Conservation (phyloP, 2,888 invertebrate species). For the Drosophila atripex region DNA sequence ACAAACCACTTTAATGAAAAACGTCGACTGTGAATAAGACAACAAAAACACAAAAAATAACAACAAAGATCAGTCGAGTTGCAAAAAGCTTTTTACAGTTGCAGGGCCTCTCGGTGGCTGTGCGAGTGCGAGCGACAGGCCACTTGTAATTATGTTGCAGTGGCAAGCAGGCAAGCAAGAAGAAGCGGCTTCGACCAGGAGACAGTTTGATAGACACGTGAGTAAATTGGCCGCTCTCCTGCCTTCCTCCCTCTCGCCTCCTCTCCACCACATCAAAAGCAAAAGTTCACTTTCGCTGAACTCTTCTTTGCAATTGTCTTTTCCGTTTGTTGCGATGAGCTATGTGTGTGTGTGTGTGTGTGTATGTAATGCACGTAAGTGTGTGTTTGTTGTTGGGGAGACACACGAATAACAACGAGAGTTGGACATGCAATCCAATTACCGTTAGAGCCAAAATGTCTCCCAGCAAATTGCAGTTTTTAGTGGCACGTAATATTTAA, state of each 20-base stretch:
- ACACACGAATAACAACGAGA: conserved; percentile 60
- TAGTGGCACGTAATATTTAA: conserved; percentile 71
- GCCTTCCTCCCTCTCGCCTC: not conserved
- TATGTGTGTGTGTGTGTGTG: conserved; percentile 13
- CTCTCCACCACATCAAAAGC: conserved; percentile 54
- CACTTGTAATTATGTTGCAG: conserved; percentile 58
- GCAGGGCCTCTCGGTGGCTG: conserved; percentile 12
- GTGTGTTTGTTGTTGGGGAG: conserved; percentile 19
- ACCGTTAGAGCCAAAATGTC: conserved; percentile 60
- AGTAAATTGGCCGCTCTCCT: conserved; percentile 47
- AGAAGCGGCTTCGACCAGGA: conserved; percentile 36
- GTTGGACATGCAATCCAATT: conserved; percentile 74
- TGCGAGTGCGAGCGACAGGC: conserved; percentile 42
- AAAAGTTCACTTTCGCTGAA: conserved; percentile 76
- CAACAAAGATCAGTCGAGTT: conserved; percentile 44
- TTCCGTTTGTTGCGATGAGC: conserved; percentile 8
- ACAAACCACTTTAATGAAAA: conserved; percentile 75
- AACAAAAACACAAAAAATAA: conserved; percentile 39
- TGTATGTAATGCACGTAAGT: not conserved
- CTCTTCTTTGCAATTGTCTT: conserved; percentile 33
- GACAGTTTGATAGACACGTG: conserved; percentile 65
- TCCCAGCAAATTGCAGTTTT: conserved; percentile 65
- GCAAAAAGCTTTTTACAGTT: conserved; percentile 61
- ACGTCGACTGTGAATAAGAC: conserved; percentile 54
- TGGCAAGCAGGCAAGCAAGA: conserved; percentile 4